Base-by-base conservation (phyloP, 2,113 vertebrate species). In the Perca schrenkii region DNA sequence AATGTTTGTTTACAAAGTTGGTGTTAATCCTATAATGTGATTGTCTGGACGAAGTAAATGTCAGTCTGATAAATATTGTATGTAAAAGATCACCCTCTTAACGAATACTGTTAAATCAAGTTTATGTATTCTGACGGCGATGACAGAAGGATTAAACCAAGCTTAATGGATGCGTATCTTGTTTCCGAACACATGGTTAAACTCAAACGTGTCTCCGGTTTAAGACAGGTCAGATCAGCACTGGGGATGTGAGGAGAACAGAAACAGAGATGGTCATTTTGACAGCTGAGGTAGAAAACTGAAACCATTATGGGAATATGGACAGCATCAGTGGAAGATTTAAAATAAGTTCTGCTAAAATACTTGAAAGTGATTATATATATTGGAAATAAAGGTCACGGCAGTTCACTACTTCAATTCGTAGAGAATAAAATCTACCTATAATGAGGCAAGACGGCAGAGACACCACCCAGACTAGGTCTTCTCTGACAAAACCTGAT, bases 131-230 rank as follows among this genome's bases (percentile, higher is more conserved):
- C 16, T 74, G 83, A 71, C 76, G 5, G 40, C 66, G 62, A 71
- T 36, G 80, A 62, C 85, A 85, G 86, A 28, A 66, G 47, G 74
- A 62, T 74, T 86, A 56, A 79, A 87, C 25, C 8, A 3, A 65
- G n/a, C 40, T 61, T 43, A 52, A 22, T 0, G 49, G 53, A 85
- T 69, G 43, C 52, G 34, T 49, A 3, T 57, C 15, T 11, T n/a
- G 74, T 86, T 86, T 91, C 80, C 83, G n/a, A 74, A 52, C 34
- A 31, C 68, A 66, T 85, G 80, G 34, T 85, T 88, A 82, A 79
- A 81, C 84, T 92, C 80, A 64, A 56, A 74, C 16, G 4, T 3
- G 72, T 86, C 82, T 93, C 92, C 78, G 89, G 74, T 82, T 69
- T 50, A 40, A 71, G 87, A 84, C 84, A 56, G 80, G 40, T 81